A percentile compares a stretch with the other conserved stretches of the same genome.
These are phyloP conservation scores for Lepidothrix coronata DNA, from an alignment of 2,113 vertebrate genomes.

Conservation along the genomic window DNA sequence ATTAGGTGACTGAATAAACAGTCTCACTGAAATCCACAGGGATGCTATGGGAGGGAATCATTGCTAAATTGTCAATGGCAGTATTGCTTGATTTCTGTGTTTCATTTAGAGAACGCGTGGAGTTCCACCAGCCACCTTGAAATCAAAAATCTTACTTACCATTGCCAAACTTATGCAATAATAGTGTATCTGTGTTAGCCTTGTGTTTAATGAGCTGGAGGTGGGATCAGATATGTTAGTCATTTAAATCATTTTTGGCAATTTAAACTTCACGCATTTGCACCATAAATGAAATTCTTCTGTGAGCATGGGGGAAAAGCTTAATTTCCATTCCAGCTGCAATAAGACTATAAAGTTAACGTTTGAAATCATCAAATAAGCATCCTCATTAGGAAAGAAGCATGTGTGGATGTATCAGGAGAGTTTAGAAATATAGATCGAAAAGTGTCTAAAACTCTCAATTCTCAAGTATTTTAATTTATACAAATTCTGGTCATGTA, in stretches of 20 bases:
- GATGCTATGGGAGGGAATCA: not conserved
- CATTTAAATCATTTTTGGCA: not conserved
- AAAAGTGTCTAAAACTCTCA: not conserved
- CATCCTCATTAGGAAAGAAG: not conserved
- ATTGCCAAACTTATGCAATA: not conserved
- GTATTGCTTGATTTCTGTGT: not conserved
- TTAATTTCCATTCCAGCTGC: not conserved
- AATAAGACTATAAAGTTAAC: not conserved
- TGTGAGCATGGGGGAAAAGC: not conserved
- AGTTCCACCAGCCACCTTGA: not conserved
- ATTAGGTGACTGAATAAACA: not conserved
- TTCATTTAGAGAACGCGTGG: not conserved
- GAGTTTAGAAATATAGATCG: not conserved
- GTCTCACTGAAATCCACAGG: not conserved
- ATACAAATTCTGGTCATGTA: not conserved
- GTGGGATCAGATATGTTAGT: not conserved
- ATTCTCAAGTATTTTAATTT: not conserved
- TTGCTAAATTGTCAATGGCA: not conserved
- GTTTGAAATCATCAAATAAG: not conserved
- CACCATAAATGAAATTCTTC: not conserved
- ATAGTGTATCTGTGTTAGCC: not conserved
- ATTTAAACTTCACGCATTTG: not conserved
- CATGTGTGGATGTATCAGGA: not conserved
- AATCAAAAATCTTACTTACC: not conserved
- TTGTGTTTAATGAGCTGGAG: not conserved